Evolutionary conservation across 2,797 vertebrate species (phyloP), one percentile per base, ranked within the genome.

Genomic region (Notoglanidium macrostoma): DNA sequence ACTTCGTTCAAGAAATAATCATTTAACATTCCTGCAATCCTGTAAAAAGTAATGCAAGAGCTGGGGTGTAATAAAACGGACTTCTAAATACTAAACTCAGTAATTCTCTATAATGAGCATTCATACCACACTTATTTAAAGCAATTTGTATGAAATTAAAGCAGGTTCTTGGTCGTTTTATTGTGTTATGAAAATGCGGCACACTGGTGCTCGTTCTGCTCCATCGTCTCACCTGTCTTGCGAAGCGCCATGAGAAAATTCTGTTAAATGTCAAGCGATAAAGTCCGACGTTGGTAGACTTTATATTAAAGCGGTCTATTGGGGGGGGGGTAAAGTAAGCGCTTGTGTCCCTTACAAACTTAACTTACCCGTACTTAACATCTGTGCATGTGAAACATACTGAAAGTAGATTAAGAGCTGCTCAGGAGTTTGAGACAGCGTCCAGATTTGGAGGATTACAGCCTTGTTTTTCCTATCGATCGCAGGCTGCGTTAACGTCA

Each of bases 371-470:
- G 88, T 26, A 89, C 7, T 55, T 87, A 88, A 86, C 91, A 35
- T 85, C 84, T 72, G 86, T 87, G 78, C 57, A 76, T 32, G 90
- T 92, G 91, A 92, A 93, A 94, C 89, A 90, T 87, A 89, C 93
- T 88, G 89, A 89, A 90, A 91, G 74, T 91, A 92, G 93, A 94
- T 95, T 92, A 92, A 84, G 88, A 89, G 90, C 91, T 77, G 87
- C 88, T 89, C 55, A 19, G 29, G 26, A 72, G 81, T 21, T 90
- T 88, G 79, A 85, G 73, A 70, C 55, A 14, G 46, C 85, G 73
- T 88, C 88, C 83, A 87, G 91, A 89, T 91, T 92, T 86, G 83
- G 86, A 89, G 91, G 91, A 92, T 91, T 90, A 89, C 84, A 86
- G 83, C 85, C 87, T 77, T 84, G 82, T 89, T 89, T 89, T 87